Evolutionary conservation across 1,140 invertebrate species (phyloP).

Genomic region (Brachionus calyciflorus): DNA sequence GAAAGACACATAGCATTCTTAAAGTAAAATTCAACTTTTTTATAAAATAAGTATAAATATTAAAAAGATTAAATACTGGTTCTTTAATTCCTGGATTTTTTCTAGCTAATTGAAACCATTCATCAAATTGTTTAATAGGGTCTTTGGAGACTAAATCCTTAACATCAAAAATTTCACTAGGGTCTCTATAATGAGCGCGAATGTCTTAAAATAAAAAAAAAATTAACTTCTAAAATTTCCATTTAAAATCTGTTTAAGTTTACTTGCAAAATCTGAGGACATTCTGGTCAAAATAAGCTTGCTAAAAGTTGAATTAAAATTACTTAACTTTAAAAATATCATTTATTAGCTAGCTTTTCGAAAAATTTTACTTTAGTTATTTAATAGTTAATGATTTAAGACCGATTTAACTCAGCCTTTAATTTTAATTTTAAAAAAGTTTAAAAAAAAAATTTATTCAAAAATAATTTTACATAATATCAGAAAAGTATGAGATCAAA

Average conservation of each 20-base stretch:
- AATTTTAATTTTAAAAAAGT: too few species aligned
- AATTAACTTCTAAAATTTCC: neutral
- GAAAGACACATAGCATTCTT: constrained; percentile 37
- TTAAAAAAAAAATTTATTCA: too few species aligned
- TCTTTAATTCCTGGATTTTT: constrained; percentile 41
- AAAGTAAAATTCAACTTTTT: neutral
- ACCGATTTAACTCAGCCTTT: too few species aligned
- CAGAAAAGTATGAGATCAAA: neutral
- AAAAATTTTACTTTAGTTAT: too few species aligned
- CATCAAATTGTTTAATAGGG: constrained; percentile 38
- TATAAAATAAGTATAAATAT: too few species aligned
- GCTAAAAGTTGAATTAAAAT: constrained; percentile 3
- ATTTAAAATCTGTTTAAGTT: neutral
- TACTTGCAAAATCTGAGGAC: constrained; percentile 46
- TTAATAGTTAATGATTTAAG: too few species aligned
- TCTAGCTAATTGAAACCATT: constrained; percentile 34
- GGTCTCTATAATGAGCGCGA: constrained; percentile 26
- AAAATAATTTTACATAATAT: neutral
- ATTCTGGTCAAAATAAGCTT: neutral
- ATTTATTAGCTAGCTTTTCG: too few species aligned
- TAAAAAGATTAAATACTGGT: constrained; percentile 6
- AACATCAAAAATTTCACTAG: constrained; percentile 35
- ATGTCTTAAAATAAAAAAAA: constrained; percentile 2
- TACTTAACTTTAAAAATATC: constrained; percentile 10
- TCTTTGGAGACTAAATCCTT: constrained; percentile 33